Percentiles rank a stretch among this genome's conserved stretches.
Evolutionary conservation across 2,888 invertebrate genomes (phyloP).

Genomic region (Diarsia dahlii): DNA sequence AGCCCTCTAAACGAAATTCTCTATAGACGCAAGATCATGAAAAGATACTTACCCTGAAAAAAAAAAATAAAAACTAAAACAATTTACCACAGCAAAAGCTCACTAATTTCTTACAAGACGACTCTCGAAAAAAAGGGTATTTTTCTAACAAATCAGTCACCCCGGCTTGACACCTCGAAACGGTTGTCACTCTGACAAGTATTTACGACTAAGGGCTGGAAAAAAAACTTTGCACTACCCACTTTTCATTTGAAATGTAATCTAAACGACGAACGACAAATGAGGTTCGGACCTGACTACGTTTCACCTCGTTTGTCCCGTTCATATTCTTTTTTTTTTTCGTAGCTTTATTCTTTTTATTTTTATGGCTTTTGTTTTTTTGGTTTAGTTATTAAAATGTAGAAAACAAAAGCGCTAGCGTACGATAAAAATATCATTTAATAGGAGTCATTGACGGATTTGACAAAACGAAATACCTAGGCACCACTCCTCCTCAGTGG

Average conservation of each 20-base stretch:
- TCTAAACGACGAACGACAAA: conserved; percentile 81
- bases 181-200: conserved; percentile 75
- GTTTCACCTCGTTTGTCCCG: conserved; percentile 70
- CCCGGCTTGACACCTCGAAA: conserved; percentile 78
- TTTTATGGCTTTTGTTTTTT: conserved; percentile 22
- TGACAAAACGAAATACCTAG: no score
- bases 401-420: not conserved
- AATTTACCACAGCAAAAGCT: conserved; percentile 42
- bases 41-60: not conserved
- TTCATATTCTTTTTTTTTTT: conserved; percentile 66
- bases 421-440: not conserved
- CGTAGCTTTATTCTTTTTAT: conserved; percentile 68
- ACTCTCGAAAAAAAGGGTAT: conserved; percentile 54
- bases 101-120: conserved; percentile 63
- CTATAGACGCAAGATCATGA: no score
- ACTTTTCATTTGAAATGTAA: conserved; percentile 88
- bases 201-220: conserved; percentile 81
- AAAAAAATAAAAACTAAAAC: conserved; percentile 47
- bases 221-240: conserved; percentile 83
- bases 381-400: conserved; percentile 3
- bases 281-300: conserved; percentile 87
- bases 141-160: conserved; percentile 84
- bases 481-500: no score
- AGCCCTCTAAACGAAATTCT: no score
- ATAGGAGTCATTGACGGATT: no score